These are phyloP conservation scores for Gobionotothen gibberifrons DNA, from an alignment of 2,797 vertebrate genomes.

Conservation along the genomic window DNA sequence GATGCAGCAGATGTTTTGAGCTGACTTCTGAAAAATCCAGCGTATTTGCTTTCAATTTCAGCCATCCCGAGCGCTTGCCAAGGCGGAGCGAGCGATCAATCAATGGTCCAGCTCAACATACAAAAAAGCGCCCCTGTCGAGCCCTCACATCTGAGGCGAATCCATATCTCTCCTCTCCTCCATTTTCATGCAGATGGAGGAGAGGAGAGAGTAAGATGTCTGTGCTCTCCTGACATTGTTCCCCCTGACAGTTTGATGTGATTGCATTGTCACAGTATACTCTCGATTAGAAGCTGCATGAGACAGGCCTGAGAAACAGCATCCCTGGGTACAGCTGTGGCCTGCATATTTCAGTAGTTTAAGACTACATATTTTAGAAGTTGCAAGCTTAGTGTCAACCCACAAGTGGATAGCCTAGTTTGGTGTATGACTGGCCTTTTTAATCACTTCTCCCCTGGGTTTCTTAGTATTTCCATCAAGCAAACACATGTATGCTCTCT, in stretches of 20 bases:
- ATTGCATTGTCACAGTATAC: slow-evolving; percentile 57
- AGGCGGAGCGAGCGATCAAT: slow-evolving; percentile 58
- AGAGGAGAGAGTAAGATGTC: slow-evolving; percentile 32
- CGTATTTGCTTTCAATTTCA: slow-evolving; percentile 55
- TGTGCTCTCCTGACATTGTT: slow-evolving; percentile 52
- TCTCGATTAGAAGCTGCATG: slow-evolving; percentile 43
- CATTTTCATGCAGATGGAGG: slow-evolving; percentile 64
- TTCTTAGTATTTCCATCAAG: background rate
- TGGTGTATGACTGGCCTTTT: slow-evolving; percentile 37
- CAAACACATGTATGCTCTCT: background rate
- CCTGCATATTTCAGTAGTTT: slow-evolving; percentile 72
- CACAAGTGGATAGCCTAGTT: slow-evolving; percentile 52
- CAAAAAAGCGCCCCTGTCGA: slow-evolving; percentile 60
- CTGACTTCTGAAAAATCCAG: slow-evolving; percentile 50
- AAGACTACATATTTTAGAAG: slow-evolving; percentile 71
- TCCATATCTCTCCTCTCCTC: slow-evolving; percentile 71
- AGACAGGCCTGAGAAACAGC: slow-evolving; percentile 40
- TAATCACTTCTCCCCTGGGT: slow-evolving; percentile 15
- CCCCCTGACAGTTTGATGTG: slow-evolving; percentile 59
- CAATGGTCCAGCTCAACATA: slow-evolving; percentile 55
- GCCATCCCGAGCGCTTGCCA: slow-evolving; percentile 55
- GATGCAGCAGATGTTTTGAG: slow-evolving; percentile 49
- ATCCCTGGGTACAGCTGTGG: slow-evolving; percentile 44
- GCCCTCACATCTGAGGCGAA: slow-evolving; percentile 63
- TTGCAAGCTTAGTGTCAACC: slow-evolving; percentile 48